phyloP scores from a whole-genome alignment of 2,797 vertebrate species.

The Trachops cirrhosus region DNA sequence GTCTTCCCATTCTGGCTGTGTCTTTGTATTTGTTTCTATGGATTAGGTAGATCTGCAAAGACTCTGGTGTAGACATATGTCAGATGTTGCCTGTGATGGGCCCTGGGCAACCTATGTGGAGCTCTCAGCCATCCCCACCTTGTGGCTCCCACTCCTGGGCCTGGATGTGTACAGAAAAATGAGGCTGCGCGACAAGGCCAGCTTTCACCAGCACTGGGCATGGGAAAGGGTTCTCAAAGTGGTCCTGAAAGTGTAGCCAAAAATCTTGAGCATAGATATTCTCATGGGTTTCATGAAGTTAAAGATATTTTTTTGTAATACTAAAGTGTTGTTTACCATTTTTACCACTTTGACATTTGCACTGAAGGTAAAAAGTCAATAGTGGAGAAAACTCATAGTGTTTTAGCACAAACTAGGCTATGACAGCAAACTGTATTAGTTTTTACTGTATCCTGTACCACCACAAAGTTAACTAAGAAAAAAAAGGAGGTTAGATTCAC shows the following conservation, averaged over 20 bases:
- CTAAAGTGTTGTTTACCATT: not conserved
- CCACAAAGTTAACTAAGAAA: not conserved
- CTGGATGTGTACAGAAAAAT: not conserved
- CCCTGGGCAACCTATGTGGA: not conserved
- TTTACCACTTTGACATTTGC: not conserved
- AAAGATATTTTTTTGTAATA: not conserved
- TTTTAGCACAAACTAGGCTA: not conserved
- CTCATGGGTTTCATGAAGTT: not conserved
- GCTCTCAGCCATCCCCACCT: no score
- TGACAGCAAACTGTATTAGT: not conserved
- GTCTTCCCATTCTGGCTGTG: not conserved
- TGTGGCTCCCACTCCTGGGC: no score
- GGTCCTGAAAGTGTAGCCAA: not conserved
- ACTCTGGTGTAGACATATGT: not conserved
- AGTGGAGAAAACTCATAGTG: not conserved
- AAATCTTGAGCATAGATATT: not conserved
- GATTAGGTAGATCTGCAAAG: no score
- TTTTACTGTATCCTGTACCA: not conserved
- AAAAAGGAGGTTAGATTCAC: not conserved
- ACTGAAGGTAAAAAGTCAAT: not conserved
- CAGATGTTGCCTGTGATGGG: not conserved
- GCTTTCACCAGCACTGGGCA: not conserved
- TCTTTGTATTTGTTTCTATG: no score
- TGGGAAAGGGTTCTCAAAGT: not conserved
- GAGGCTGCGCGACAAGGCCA: not conserved